Conservation (phyloP, 2,113 vertebrate species). For the Bubo bubo region DNA sequence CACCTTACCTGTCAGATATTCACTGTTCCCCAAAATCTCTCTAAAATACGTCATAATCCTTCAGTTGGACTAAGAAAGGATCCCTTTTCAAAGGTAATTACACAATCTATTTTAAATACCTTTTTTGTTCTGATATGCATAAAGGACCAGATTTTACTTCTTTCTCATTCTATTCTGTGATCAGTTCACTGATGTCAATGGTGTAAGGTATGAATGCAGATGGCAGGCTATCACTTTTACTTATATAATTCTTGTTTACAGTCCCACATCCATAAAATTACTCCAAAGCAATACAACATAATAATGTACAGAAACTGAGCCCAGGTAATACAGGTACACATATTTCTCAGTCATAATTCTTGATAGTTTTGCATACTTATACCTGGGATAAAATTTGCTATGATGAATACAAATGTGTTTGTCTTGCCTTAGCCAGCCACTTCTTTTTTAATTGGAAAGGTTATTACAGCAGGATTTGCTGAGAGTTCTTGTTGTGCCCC, state of each 20-base stretch:
- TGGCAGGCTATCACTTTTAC: neutral
- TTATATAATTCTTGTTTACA: neutral
- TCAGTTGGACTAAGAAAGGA: neutral
- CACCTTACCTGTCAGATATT: conserved; percentile 69
- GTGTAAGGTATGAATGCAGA: neutral
- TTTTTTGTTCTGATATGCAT: neutral
- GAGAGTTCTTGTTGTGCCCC: neutral
- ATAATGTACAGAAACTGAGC: neutral
- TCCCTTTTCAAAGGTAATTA: neutral
- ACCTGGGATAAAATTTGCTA: neutral
- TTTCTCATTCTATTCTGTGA: neutral
- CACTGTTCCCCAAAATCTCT: conserved; percentile 46
- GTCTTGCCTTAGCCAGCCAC: neutral
- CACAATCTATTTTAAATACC: neutral
- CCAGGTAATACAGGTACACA: neutral
- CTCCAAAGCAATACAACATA: neutral
- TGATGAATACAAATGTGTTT: neutral
- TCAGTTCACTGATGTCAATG: neutral
- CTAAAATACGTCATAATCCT: conserved; percentile 46
- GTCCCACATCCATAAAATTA: neutral
- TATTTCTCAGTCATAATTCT: neutral
- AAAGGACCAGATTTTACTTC: neutral
- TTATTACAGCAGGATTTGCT: neutral
- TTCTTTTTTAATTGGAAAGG: neutral
- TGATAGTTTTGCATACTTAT: neutral